Conservation (phyloP, 2,797 vertebrate genomes). For the Enoplosus armatus region DNA sequence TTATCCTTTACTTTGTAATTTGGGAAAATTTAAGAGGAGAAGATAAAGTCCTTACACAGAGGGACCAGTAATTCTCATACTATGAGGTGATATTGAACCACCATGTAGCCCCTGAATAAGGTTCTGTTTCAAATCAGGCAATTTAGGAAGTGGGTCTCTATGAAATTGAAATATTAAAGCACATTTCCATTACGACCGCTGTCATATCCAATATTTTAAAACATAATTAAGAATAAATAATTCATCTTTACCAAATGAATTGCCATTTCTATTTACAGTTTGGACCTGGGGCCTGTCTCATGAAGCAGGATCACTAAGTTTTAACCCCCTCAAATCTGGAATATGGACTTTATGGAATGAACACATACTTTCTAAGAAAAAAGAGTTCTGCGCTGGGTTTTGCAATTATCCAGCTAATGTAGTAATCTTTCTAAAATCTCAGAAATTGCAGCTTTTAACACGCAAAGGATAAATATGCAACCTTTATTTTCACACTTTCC, state of each 20-base stretch:
- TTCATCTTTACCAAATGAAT: slow-evolving; percentile 46
- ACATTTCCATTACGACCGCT: slow-evolving; percentile 37
- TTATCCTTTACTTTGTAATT: background rate
- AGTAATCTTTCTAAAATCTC: too few relatives aligned
- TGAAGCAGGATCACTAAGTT: slow-evolving; percentile 3
- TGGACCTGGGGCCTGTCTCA: slow-evolving; percentile 18
- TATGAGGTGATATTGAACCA: background rate
- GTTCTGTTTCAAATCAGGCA: slow-evolving; percentile 14
- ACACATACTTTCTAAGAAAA: background rate
- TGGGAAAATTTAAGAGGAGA: background rate
- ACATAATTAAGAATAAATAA: slow-evolving; percentile 55
- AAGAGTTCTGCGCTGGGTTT: background rate
- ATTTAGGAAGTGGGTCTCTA: slow-evolving; percentile 31
- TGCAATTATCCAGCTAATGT: too few relatives aligned
- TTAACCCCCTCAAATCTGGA: background rate
- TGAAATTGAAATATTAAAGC: slow-evolving; percentile 45
- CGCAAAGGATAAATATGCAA: background rate
- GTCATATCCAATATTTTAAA: slow-evolving; percentile 52
- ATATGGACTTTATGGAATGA: background rate
- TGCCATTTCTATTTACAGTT: slow-evolving; percentile 50
- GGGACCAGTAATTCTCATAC: background rate
- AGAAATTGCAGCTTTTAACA: background rate
- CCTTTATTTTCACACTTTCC: background rate
- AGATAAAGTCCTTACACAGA: background rate
- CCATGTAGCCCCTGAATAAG: background rate